phyloP scores from a whole-genome alignment of 1,140 invertebrate genomes.

The Phocides pigmalion region DNA sequence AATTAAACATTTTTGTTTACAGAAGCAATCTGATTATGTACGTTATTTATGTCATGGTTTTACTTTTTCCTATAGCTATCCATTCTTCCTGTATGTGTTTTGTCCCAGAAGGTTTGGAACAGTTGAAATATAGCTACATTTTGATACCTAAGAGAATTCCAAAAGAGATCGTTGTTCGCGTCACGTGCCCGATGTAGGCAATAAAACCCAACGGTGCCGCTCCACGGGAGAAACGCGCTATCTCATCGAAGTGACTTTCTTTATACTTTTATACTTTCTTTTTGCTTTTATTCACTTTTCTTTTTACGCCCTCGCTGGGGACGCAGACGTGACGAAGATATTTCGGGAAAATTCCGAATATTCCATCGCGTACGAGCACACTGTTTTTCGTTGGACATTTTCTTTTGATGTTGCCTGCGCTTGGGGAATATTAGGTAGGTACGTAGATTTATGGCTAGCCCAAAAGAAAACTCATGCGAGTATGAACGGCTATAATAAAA shows the following conservation, averaged over 20 bases:
- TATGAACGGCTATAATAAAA: constrained; percentile 20
- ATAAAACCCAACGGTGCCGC: constrained; percentile 62
- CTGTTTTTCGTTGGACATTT: constrained; percentile 38
- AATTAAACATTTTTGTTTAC: no score
- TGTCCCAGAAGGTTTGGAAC: constrained; percentile 11
- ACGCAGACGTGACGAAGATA: constrained; percentile 59
- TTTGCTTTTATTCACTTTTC: constrained; percentile 68
- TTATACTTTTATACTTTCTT: constrained; percentile 64
- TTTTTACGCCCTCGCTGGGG: constrained; percentile 67
- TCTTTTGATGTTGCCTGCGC: constrained; percentile 40
- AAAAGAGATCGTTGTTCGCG: constrained; percentile 53
- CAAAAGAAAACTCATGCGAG: constrained; percentile 27
- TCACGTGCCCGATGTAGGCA: constrained; percentile 73
- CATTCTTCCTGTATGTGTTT: no score
- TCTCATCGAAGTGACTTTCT: constrained; percentile 69
- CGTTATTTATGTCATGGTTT: no score
- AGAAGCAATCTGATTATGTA: no score
- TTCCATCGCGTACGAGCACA: constrained; percentile 33
- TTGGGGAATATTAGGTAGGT: constrained; percentile 24
- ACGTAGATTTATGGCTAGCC: constrained; percentile 39
- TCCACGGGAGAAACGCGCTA: constrained; percentile 54
- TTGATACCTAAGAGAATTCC: constrained; percentile 53
- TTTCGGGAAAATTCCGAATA: constrained; percentile 58
- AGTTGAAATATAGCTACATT: constrained; percentile 32
- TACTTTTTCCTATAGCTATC: no score